Conservation (phyloP, 2,888 invertebrate genomes). For the Scaptodrosophila latifasciaeformis region DNA sequence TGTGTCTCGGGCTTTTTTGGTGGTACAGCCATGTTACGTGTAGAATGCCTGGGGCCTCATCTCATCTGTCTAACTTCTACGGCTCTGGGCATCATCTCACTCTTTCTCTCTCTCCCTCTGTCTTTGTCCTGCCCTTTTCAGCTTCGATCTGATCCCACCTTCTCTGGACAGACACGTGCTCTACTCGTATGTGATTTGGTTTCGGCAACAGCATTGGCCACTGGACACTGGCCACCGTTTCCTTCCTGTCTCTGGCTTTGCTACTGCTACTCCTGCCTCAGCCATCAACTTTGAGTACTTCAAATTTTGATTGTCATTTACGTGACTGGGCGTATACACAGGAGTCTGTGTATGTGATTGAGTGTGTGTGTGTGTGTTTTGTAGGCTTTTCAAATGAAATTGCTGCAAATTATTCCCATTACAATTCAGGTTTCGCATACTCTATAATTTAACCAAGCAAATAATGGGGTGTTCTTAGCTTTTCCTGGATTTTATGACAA, state of each 20-base stretch:
- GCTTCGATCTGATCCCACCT: slow-evolving; percentile 20
- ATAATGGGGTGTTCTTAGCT: too few species aligned
- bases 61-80: too few species aligned
- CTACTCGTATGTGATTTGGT: background rate
- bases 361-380: slow-evolving; percentile 18
- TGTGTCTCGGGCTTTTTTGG: slow-evolving; percentile 27
- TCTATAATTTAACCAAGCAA: too few species aligned
- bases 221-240: slow-evolving; percentile 23
- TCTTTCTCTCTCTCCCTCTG: background rate
- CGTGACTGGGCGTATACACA: slow-evolving; percentile 42
- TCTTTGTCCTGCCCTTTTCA: slow-evolving; percentile 33
- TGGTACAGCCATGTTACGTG: too few species aligned
- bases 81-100: too few species aligned
- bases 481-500: too few species aligned
- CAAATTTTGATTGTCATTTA: slow-evolving; percentile 67
- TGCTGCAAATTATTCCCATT: slow-evolving; percentile 69
- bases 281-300: too few species aligned
- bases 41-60: too few species aligned
- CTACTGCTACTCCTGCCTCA: background rate
- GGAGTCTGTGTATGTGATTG: background rate
- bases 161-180: background rate
- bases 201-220: too few species aligned
- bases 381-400: slow-evolving; percentile 53
- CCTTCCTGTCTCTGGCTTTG: slow-evolving; percentile 16
- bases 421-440: too few species aligned